Conservation (phyloP, 1,140 invertebrate genomes). For the Venturia canescens region DNA sequence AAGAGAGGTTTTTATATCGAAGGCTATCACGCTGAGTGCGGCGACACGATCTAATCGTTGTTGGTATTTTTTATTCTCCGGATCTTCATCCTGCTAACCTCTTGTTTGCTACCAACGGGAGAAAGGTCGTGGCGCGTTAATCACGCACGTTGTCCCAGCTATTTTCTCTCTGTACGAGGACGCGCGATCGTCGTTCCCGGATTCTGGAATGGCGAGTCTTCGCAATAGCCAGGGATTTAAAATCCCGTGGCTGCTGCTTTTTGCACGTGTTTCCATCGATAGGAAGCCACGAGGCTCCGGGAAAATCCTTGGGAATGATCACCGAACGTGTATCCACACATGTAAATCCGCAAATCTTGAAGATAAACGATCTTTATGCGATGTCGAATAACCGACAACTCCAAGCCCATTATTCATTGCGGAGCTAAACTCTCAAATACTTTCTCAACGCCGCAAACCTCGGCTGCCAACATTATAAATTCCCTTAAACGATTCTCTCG, state of each 20-base stretch:
- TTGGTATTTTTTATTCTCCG: neutral
- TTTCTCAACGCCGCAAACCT: too few relatives aligned
- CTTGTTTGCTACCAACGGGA: neutral
- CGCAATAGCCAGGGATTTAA: too few relatives aligned
- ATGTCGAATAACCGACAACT: conserved; percentile 1
- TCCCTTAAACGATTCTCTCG: too few relatives aligned
- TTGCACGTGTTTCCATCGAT: too few relatives aligned
- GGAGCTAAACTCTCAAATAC: too few relatives aligned
- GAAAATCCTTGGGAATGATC: neutral
- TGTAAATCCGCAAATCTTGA: conserved; percentile 5
- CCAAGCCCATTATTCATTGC: neutral
- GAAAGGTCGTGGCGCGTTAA: conserved; percentile 7
- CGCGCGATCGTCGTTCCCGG: neutral
- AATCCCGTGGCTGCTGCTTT: too few relatives aligned
- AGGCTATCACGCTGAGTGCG: too few relatives aligned
- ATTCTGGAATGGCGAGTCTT: conserved; percentile 4
- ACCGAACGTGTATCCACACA: neutral
- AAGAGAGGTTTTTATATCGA: too few relatives aligned
- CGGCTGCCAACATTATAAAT: too few relatives aligned
- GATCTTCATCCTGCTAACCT: neutral
- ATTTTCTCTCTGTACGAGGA: neutral
- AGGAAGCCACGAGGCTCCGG: neutral
- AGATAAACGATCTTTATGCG: conserved; percentile 31
- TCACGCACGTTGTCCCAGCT: neutral
- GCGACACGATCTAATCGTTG: neutral